A percentile compares a stretch with the other conserved stretches of the same genome.
Evolutionary conservation across 2,888 invertebrate species (phyloP).

Genomic region (Zygogramma bicolorata): DNA sequence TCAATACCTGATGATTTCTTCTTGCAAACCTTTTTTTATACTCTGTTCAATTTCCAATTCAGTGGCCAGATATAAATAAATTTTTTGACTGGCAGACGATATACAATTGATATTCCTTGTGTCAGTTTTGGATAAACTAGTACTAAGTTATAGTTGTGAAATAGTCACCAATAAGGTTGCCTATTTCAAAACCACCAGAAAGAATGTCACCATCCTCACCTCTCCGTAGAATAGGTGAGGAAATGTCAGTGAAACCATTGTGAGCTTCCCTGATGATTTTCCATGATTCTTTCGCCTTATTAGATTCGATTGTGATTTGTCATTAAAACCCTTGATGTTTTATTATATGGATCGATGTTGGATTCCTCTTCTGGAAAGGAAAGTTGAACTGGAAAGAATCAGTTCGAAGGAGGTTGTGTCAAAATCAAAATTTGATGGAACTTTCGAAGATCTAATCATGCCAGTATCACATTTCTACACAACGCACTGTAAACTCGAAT

Average conservation of each 20-base stretch:
- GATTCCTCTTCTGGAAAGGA: too few relatives aligned
- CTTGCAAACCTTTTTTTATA: conserved; percentile 13
- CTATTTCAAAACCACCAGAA: background rate
- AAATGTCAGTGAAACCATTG: background rate
- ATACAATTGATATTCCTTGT: background rate
- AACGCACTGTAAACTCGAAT: too few relatives aligned
- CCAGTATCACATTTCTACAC: too few relatives aligned
- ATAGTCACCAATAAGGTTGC: conserved; percentile 9
- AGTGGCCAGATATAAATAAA: background rate
- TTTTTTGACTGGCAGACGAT: background rate
- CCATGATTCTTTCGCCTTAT: conserved; percentile 9
- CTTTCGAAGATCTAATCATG: too few relatives aligned
- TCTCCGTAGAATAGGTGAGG: background rate
- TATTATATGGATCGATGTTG: too few relatives aligned
- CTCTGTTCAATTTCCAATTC: background rate
- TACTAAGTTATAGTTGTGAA: conserved; percentile 4
- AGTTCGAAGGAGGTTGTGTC: too few relatives aligned
- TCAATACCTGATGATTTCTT: conserved; percentile 3
- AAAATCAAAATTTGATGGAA: too few relatives aligned
- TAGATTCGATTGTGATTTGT: too few relatives aligned
- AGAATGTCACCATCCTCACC: background rate
- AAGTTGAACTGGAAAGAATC: too few relatives aligned
- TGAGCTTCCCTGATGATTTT: conserved; percentile 8
- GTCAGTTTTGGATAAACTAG: conserved; percentile 4
- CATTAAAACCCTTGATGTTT: too few relatives aligned